phyloP scores from a whole-genome alignment of 1,140 invertebrate species.

The Hermatobates lingyangjiaoensis region DNA sequence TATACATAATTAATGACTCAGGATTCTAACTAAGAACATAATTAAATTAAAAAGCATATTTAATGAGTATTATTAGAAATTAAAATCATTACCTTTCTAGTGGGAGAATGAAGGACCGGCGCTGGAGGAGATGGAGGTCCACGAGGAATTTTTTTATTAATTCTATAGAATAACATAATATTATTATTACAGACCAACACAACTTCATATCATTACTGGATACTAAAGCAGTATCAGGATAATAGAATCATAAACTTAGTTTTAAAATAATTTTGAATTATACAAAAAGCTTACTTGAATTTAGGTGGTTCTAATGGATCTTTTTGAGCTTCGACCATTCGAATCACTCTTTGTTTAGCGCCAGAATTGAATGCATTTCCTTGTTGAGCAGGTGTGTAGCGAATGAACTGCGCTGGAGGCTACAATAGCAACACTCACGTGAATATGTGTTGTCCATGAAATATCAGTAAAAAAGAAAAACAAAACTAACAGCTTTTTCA shows the following conservation, averaged over 20 bases:
- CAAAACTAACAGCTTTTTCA: conserved; percentile 47
- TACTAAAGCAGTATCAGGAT: too few relatives aligned
- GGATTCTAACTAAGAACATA: too few relatives aligned
- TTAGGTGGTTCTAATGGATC: conserved; percentile 98
- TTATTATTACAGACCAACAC: too few relatives aligned
- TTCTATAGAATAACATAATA: conserved; percentile 31
- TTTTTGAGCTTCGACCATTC: conserved; percentile 86
- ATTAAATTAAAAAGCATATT: too few relatives aligned
- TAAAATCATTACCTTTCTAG: conserved; percentile 81
- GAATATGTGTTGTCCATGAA: too few relatives aligned
- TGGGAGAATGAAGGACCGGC: conserved; percentile 91
- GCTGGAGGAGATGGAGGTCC: conserved; percentile 96
- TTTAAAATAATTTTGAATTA: conserved; percentile 2
- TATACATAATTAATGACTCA: too few relatives aligned
- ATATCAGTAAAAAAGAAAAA: too few relatives aligned
- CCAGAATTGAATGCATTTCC: conserved; percentile 89
- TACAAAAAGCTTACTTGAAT: conserved; percentile 45
- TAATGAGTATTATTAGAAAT: too few relatives aligned
- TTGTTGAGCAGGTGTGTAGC: conserved; percentile 95
- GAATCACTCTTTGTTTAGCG: conserved; percentile 91
- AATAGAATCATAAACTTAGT: background rate
- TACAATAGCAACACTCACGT: conserved; percentile 18
- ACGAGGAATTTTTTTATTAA: conserved; percentile 88
- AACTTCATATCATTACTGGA: too few relatives aligned
- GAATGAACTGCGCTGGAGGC: conserved; percentile 86